A percentile compares a stretch with the other conserved stretches of the same genome.
These are phyloP conservation scores for Dipus sagitta DNA, from an alignment of 2,797 vertebrate species.

Conservation along the genomic window DNA sequence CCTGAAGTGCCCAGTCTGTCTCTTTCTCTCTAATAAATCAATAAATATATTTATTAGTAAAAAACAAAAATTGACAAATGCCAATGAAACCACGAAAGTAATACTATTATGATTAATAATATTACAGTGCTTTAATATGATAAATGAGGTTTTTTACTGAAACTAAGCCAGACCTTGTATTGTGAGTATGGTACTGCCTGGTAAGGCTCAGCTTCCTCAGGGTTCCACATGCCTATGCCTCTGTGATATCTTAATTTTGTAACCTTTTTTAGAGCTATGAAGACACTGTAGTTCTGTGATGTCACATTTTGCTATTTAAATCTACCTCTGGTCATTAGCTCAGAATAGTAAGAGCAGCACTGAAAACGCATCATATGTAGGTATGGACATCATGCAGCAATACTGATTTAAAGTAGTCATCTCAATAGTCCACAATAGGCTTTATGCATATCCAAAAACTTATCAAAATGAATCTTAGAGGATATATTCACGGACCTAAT, in stretches of 20 bases:
- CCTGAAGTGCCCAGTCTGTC: too few relatives aligned
- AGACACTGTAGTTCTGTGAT: background rate
- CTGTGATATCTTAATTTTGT: background rate
- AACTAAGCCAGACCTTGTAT: background rate
- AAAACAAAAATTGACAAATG: constrained; percentile 45
- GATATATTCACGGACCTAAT: constrained; percentile 7
- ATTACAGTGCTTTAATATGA: constrained; percentile 36
- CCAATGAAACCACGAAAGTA: constrained; percentile 48
- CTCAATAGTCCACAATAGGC: constrained; percentile 4
- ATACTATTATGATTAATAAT: constrained; percentile 23
- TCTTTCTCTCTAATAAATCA: too few relatives aligned
- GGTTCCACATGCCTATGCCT: background rate
- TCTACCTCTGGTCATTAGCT: constrained; percentile 21
- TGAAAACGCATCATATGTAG: background rate
- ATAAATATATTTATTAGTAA: background rate
- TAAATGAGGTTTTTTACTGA: constrained; percentile 42
- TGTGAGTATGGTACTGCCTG: background rate
- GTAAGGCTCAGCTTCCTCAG: background rate
- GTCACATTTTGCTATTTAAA: constrained; percentile 48
- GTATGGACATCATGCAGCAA: background rate
- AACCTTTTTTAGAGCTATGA: background rate
- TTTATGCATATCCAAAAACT: constrained; percentile 35
- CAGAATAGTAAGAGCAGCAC: constrained; percentile 12
- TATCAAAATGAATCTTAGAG: constrained; percentile 54
- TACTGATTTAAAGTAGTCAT: background rate